Conservation (phyloP, 2,113 vertebrate genomes). For the Turnix velox region DNA sequence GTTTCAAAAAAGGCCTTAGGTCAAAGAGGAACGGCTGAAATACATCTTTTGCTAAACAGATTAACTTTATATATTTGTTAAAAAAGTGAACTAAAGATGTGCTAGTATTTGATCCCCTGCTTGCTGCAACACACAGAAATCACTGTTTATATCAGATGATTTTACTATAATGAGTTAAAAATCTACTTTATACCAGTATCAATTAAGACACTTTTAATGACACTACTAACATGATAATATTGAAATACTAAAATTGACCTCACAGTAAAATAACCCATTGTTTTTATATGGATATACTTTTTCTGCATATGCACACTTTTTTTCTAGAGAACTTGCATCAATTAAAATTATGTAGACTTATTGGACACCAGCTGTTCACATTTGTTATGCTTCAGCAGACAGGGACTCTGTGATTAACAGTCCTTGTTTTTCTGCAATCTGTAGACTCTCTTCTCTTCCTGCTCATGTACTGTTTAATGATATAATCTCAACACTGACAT, state of each 20-base stretch:
- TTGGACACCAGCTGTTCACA: slow-evolving; percentile 53
- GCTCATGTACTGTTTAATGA: slow-evolving; percentile 55
- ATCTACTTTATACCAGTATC: neutral
- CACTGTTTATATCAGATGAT: neutral
- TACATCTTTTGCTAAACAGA: neutral
- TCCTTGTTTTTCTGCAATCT: slow-evolving; percentile 49
- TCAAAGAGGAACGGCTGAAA: neutral
- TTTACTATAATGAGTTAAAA: neutral
- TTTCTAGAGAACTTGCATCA: slow-evolving; percentile 14
- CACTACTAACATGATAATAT: neutral
- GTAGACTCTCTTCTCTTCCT: slow-evolving; percentile 42
- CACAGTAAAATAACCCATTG: neutral
- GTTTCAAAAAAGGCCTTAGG: neutral
- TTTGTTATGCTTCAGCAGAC: slow-evolving; percentile 44
- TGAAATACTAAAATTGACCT: neutral
- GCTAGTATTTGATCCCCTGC: neutral
- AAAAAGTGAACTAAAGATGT: neutral
- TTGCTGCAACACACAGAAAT: neutral
- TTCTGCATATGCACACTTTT: neutral
- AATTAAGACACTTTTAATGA: neutral
- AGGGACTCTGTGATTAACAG: slow-evolving; percentile 48
- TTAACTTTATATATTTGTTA: neutral
- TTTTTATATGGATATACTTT: neutral
- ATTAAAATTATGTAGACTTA: slow-evolving; percentile 53
- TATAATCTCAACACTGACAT: slow-evolving; percentile 52